Base-by-base conservation (phyloP, 1,140 invertebrate species). In the Ephestia elutella region DNA sequence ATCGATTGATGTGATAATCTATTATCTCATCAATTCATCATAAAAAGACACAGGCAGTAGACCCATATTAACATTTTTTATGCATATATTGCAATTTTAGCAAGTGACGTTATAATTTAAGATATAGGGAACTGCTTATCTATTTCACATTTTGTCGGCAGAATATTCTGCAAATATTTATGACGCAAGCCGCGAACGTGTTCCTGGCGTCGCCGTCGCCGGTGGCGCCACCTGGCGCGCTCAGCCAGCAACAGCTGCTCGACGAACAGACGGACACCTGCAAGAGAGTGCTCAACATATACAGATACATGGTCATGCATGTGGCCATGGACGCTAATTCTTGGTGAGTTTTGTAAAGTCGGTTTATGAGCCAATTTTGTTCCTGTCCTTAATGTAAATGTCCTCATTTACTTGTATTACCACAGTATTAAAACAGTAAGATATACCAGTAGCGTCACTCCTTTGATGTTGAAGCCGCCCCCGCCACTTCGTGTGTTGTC, bases 261-360 rank as follows among this genome's bases (percentile, higher is more conserved):
- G 96, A 97, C 74, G 96, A 98, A 84, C 96, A 99, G 90, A 98
- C 97, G 0, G 97, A 99, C 87, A 94, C 97, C 62, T 99, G 97
- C 87, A 99, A 99, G 89, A 91, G 96, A 70, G 96, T 99, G 54
- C 90, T 99, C 20, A 99, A 98, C 86, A 97, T 99, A 66, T 99
- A 99, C 90, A 90, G 97, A 62, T 98, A 96, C 73, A 97, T 99
- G 92, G 97, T 99, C 20, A 98, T 98, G 96, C 97, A 99, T 82
- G 95, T 96, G 0, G 92, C 94, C 63, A 95, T 99, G 93, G 96
- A 98, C 76, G 94, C 94, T 65, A 92, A 92, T 69, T 98, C 97
- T 17, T 99, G 97, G 97, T 96, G 91, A 90, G 73, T 67, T 38
- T 11, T 25, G 2, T 25, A 25, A 25, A 25, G 21, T 7, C 7